Evolutionary conservation across 2,888 invertebrate species (phyloP), one percentile per base, ranked within the genome.

Genomic region (Thereva nobilitata): DNA sequence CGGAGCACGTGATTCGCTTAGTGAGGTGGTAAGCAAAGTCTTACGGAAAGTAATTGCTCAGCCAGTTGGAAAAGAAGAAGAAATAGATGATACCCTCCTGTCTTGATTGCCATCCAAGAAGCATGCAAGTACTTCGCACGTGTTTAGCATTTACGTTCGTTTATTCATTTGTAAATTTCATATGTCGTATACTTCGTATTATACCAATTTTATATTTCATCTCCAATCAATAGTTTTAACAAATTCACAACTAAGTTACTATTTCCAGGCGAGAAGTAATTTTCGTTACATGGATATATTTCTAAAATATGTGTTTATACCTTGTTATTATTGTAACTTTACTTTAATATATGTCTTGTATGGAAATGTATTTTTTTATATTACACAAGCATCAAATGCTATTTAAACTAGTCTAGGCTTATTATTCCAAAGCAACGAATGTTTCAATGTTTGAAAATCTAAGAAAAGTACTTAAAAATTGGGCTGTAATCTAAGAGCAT

Each of bases 21-120:
- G 86, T 69, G 97, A 97, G 80, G 95, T 95, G 68, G 91, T 94
- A 72, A 89, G 88, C 76, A 95, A 95, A 83, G 92, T 93, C 70
- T 83, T 95, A 76, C 89, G 90, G 70, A 94, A 94, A 82, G 85
- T 89, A 10, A 83, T 87, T 68, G 85, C 86, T 44, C 90, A 90
- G 76, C 85, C 90, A 12, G 91, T 92, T 78, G 90, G 91, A 72
- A 92, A 92, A 79, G 92, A 94, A 80, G 95, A 95, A 77, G 93
- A 96, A 78, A 86, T 96, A 70, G 97, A 97, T 80, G 93, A 93
- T 78, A 96, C 96, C 66, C 83, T 96, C 78, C 85, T 93, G 81
- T 89, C 90, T 80, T 93, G 89, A 92, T 83, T 72, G 41, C 68
- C 63, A 67, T 70, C 64, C 34, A 37, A n/a, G 9, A 34, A 10